Evolutionary conservation across 2,797 vertebrate genomes (phyloP).

Genomic region (Yasuhikotakia modesta): DNA sequence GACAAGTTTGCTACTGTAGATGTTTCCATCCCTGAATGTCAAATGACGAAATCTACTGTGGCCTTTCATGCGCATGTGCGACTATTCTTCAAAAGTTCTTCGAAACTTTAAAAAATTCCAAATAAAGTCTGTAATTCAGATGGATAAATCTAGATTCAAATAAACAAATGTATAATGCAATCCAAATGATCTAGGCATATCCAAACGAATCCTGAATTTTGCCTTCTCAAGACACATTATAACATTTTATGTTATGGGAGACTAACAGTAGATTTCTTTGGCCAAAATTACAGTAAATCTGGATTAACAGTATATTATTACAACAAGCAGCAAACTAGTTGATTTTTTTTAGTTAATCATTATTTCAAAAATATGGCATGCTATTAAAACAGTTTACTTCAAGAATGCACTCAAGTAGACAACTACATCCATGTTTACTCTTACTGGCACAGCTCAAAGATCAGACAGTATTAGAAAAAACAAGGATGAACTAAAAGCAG

Average conservation of each 20-base stretch:
- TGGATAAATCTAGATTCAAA: neutral
- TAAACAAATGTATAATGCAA: neutral
- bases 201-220: neutral
- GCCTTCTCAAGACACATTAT: neutral
- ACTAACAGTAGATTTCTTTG: neutral
- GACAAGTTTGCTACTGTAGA: neutral
- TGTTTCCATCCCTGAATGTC: constrained; percentile 22
- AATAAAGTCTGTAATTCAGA: neutral
- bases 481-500: neutral
- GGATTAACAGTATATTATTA: neutral
- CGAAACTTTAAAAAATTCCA: neutral
- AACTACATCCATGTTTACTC: neutral
- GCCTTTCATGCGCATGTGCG: neutral
- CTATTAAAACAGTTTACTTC: neutral
- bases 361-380: neutral
- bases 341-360: neutral
- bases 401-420: neutral
- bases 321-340: no score
- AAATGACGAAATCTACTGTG: neutral
- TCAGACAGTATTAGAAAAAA: neutral
- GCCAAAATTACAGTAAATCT: neutral
- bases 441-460: constrained; percentile 5
- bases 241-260: neutral
- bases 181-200: neutral
- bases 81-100: neutral